phyloP scores from a whole-genome alignment of 2,888 invertebrate genomes.

The Eudasyphora cyanicolor region DNA sequence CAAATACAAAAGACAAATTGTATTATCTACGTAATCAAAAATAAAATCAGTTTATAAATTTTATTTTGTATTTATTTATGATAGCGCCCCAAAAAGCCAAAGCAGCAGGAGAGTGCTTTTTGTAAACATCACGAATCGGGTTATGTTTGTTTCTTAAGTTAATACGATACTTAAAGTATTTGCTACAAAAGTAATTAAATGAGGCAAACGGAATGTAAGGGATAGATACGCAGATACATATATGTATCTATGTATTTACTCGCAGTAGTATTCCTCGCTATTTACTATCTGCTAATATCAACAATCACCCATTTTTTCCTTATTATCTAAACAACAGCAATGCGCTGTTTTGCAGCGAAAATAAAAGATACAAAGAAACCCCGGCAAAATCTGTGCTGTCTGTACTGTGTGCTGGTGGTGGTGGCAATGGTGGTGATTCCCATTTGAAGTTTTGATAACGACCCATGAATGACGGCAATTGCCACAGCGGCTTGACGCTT shows the following conservation, averaged over 20 bases:
- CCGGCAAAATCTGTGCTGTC: neutral
- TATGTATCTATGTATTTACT: too few relatives aligned
- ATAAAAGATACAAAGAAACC: neutral
- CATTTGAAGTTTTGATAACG: constrained; percentile 4
- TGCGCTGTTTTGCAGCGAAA: constrained; percentile 3
- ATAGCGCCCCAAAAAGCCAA: neutral
- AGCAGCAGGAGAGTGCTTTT: too few relatives aligned
- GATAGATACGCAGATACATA: too few relatives aligned
- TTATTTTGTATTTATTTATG: constrained; percentile 4
- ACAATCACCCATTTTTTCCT: neutral
- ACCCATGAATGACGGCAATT: neutral
- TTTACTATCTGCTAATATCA: neutral
- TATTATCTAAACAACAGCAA: neutral
- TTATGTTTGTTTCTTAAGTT: neutral
- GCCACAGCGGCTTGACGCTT: neutral
- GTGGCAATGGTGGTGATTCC: neutral
- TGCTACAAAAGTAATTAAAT: too few relatives aligned
- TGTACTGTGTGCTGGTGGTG: too few relatives aligned
- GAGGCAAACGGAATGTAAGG: neutral
- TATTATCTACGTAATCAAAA: neutral
- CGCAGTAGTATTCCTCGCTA: neutral
- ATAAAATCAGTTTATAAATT: constrained; percentile 6
- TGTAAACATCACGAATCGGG: neutral
- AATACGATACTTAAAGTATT: neutral
- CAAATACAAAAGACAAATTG: neutral